Conservation (phyloP, 2,113 vertebrate genomes). For the Coturnix japonica region DNA sequence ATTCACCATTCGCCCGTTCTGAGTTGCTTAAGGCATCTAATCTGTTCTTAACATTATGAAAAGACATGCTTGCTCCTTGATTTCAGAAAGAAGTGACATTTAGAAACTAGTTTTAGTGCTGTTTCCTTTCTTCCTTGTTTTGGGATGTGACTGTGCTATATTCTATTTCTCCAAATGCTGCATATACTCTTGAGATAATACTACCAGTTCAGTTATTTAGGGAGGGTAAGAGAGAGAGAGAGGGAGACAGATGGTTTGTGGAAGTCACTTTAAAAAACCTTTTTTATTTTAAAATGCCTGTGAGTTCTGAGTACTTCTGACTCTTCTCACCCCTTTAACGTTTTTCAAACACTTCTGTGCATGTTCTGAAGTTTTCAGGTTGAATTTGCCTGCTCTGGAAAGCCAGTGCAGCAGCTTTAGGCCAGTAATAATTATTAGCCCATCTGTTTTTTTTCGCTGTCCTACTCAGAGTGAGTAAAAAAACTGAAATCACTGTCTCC, state of each 20-base stretch:
- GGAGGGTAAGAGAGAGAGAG: not conserved
- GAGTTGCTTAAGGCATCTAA: not conserved
- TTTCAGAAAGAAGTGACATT: not conserved
- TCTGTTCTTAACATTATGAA: not conserved
- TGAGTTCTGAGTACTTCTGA: not conserved
- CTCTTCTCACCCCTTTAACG: not conserved
- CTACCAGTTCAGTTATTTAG: not conserved
- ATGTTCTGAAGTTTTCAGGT: not conserved
- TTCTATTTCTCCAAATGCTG: not conserved
- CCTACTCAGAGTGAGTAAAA: not conserved
- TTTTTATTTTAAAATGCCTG: not conserved
- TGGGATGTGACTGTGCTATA: not conserved
- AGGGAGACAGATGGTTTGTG: not conserved
- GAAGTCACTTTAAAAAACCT: not conserved
- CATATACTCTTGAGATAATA: not conserved
- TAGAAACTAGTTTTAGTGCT: not conserved
- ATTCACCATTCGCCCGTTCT: too few relatives aligned
- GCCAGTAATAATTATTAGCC: not conserved
- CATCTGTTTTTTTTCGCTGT: constrained; percentile 11
- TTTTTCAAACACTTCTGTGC: not conserved
- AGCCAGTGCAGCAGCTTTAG: not conserved
- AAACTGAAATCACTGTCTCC: not conserved
- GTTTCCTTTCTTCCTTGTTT: not conserved
- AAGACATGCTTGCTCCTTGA: not conserved
- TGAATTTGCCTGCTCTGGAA: not conserved